A percentile compares a stretch with the other conserved stretches of the same genome.
These are phyloP conservation scores for Mamestra brassicae DNA, from an alignment of 2,888 invertebrate genomes.

Conservation along the genomic window DNA sequence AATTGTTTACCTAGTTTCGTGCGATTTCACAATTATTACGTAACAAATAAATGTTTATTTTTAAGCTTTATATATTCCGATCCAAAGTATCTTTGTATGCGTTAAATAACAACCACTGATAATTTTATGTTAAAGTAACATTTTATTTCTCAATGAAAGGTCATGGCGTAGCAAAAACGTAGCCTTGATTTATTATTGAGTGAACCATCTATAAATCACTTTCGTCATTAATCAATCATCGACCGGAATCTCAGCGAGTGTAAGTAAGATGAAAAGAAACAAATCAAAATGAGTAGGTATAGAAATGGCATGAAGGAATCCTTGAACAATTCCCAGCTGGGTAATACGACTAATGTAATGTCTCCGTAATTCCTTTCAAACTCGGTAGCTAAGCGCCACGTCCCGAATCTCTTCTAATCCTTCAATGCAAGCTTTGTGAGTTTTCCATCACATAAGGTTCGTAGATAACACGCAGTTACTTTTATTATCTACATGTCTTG, in stretches of 20 bases:
- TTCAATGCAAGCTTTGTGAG: conserved; percentile 63
- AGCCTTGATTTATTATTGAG: conserved; percentile 37
- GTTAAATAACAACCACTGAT: not conserved
- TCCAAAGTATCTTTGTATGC: not conserved
- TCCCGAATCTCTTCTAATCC: conserved; percentile 63
- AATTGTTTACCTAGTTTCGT: not conserved
- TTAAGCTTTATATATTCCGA: not conserved
- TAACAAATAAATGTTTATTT: not conserved
- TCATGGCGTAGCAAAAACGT: conserved; percentile 24
- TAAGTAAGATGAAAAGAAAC: conserved; percentile 38
- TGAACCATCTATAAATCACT: conserved; percentile 40
- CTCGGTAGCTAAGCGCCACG: conserved; percentile 24
- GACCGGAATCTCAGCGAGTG: conserved; percentile 25
- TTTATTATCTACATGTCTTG: conserved; percentile 57
- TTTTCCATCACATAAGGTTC: conserved; percentile 59
- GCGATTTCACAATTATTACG: not conserved
- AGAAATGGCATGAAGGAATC: conserved; percentile 43
- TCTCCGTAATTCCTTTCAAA: conserved; percentile 65
- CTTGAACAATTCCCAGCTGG: conserved; percentile 61
- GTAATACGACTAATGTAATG: conserved; percentile 68
- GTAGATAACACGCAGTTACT: conserved; percentile 62
- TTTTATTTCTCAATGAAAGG: conserved; percentile 16
- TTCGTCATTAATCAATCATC: conserved; percentile 61
- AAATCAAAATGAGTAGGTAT: conserved; percentile 37
- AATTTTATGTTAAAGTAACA: not conserved